Evolutionary conservation across 2,888 invertebrate species (phyloP).

Genomic region (Drosophila glabriapex): DNA sequence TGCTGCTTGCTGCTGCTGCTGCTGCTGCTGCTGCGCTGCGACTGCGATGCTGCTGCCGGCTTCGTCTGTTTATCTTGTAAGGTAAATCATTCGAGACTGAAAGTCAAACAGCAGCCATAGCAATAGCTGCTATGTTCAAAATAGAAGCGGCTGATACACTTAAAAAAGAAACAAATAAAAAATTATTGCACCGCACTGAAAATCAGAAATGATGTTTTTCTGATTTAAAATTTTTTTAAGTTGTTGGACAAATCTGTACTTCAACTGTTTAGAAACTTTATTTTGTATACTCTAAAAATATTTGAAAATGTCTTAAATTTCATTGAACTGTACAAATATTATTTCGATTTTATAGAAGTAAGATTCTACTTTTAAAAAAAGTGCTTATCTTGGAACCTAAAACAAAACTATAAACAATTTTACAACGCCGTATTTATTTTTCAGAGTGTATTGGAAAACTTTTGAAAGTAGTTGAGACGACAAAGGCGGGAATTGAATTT

Average conservation of each 20-base stretch:
- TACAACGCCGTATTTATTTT: neutral
- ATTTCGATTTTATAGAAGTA: neutral
- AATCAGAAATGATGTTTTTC: neutral
- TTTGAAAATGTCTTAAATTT: neutral
- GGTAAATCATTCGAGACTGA: slow-evolving; percentile 81
- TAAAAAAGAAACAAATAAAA: neutral
- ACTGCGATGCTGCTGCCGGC: slow-evolving; percentile 8
- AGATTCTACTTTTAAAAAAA: neutral
- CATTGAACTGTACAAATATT: neutral
- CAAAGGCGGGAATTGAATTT: slow-evolving; percentile 78
- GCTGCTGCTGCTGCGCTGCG: slow-evolving; percentile 13
- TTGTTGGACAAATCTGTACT: neutral
- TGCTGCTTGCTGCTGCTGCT: slow-evolving; percentile 15
- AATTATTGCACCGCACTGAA: neutral
- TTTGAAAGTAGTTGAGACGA: slow-evolving; percentile 79
- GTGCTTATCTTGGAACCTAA: neutral
- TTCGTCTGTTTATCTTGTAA: slow-evolving; percentile 76
- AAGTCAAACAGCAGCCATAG: slow-evolving; percentile 72
- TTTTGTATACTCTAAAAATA: neutral
- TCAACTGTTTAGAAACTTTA: neutral
- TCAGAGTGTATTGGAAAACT: slow-evolving; percentile 43
- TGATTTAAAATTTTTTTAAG: neutral
- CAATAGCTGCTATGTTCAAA: slow-evolving; percentile 14
- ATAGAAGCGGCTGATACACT: slow-evolving; percentile 1
- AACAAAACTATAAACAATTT: neutral